Conservation (phyloP, 2,113 vertebrate genomes). For the Odontophorus gujanensis region DNA sequence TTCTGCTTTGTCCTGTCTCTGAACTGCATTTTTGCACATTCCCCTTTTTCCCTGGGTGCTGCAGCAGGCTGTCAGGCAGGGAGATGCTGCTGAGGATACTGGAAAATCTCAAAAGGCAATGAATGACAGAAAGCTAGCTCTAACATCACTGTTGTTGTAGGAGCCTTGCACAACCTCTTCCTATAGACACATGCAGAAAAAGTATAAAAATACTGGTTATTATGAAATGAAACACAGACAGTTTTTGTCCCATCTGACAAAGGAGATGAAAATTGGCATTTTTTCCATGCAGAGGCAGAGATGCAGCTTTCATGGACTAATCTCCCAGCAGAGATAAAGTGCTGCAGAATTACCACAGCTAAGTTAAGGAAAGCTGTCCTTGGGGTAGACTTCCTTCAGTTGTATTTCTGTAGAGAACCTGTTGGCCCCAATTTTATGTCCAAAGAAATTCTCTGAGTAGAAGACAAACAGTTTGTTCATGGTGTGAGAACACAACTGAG, state of each 20-base stretch:
- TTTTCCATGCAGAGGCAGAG: neutral
- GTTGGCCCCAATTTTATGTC: neutral
- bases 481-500: neutral
- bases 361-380: neutral
- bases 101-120: neutral
- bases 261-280: neutral
- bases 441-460: neutral
- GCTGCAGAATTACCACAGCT: neutral
- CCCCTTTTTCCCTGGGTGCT: neutral
- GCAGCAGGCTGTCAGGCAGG: neutral
- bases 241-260: slow-evolving; percentile 3
- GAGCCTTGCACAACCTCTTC: neutral
- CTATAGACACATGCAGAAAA: neutral
- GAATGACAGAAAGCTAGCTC: neutral
- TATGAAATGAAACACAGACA: neutral
- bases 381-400: neutral
- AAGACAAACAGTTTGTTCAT: neutral
- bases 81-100: slow-evolving; percentile 21
- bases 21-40: neutral
- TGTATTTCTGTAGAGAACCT: neutral
- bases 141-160: neutral
- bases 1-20: neutral
- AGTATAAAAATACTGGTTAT: slow-evolving; percentile 12
- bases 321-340: slow-evolving; percentile 5
- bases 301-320: neutral